Conservation (phyloP, 1,140 invertebrate species). For the Brachionus manjavacas region DNA sequence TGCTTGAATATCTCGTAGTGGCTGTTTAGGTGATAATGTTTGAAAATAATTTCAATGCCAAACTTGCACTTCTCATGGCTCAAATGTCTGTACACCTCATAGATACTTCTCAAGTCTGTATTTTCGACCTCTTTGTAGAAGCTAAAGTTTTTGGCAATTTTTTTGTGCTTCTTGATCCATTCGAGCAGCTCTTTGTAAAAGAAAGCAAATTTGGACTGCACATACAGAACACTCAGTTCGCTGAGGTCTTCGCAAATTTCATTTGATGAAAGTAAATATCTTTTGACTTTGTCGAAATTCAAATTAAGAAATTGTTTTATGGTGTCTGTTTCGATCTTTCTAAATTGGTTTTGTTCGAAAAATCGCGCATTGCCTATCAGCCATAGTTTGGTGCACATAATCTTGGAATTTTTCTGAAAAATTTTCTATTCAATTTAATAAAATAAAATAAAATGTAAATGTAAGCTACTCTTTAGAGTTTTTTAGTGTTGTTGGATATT, state of each 20-base stretch:
- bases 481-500: neutral
- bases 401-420: neutral
- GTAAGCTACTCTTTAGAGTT: neutral
- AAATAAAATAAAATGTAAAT: neutral
- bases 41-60: neutral
- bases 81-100: neutral
- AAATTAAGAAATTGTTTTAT: neutral
- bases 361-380: neutral
- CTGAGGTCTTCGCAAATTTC: neutral
- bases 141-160: constrained; percentile 2
- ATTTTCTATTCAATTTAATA: neutral
- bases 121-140: constrained; percentile 14
- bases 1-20: neutral
- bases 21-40: neutral
- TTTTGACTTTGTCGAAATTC: neutral
- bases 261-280: neutral
- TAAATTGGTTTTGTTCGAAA: neutral
- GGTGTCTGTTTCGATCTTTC: neutral
- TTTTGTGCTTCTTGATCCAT: constrained; percentile 22
- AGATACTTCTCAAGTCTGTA: neutral
- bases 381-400: neutral
- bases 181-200: constrained; percentile 14
- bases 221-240: neutral
- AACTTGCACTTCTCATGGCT: neutral
- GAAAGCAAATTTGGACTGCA: neutral